Percentiles rank a stretch among this genome's conserved stretches.
Evolutionary conservation across 2,888 invertebrate genomes (phyloP).

Genomic region (Agrilus biguttatus): DNA sequence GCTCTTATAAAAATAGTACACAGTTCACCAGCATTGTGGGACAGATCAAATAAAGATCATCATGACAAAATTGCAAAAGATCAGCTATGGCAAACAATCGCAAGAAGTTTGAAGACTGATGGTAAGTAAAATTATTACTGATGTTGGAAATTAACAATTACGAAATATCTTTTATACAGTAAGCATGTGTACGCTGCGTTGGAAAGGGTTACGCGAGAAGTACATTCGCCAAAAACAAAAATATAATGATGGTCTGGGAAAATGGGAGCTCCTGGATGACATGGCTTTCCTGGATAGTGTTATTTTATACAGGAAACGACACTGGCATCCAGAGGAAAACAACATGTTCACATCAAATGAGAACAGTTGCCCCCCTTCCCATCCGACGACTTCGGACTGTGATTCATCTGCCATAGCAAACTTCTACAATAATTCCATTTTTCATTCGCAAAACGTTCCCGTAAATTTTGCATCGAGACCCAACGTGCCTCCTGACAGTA

Average conservation of each 20-base stretch:
- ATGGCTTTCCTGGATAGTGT: slow-evolving; percentile 20
- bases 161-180: slow-evolving; percentile 4
- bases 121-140: slow-evolving; percentile 3
- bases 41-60: slow-evolving; percentile 18
- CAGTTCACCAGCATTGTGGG: slow-evolving; percentile 20
- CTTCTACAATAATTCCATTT: background rate
- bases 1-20: slow-evolving; percentile 16
- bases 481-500: slow-evolving; percentile 5
- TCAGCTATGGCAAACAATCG: slow-evolving; percentile 18
- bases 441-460: slow-evolving; percentile 1
- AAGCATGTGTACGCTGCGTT: slow-evolving; percentile 17
- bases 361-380: slow-evolving; percentile 4
- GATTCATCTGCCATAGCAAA: slow-evolving; percentile 1
- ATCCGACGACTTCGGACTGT: slow-evolving; percentile 7
- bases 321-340: slow-evolving; percentile 8
- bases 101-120: slow-evolving; percentile 14
- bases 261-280: slow-evolving; percentile 21
- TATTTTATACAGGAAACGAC: slow-evolving; percentile 18
- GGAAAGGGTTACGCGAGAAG: slow-evolving; percentile 22
- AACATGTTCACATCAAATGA: slow-evolving; percentile 7
- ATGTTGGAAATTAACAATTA: background rate
- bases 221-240: slow-evolving; percentile 21
- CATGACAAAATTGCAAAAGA: slow-evolving; percentile 18
- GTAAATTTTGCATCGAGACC: too few species aligned
- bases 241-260: slow-evolving; percentile 17